Evolutionary conservation across 2,888 invertebrate genomes (phyloP).

Genomic region (Endomychus coccineus): DNA sequence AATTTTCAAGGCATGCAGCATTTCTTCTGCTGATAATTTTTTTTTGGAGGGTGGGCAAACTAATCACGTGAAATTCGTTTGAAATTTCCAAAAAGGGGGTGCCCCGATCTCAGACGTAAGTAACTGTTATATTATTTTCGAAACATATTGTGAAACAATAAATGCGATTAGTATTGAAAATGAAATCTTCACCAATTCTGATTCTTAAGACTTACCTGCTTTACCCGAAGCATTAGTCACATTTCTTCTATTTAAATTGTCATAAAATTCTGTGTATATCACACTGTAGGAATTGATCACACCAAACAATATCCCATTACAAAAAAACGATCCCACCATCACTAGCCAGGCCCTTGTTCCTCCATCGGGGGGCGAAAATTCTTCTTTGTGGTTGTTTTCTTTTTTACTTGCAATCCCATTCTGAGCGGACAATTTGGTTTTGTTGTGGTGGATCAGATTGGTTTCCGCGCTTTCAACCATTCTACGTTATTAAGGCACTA

Average conservation of each 20-base stretch:
- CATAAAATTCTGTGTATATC: conserved; percentile 62
- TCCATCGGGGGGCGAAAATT: conserved; percentile 59
- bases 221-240: conserved; percentile 68
- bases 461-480: conserved; percentile 5
- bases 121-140: too few species aligned
- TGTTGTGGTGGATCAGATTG: conserved; percentile 2
- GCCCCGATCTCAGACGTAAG: too few species aligned
- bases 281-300: conserved; percentile 85
- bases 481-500: conserved; percentile 10
- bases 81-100: too few species aligned
- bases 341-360: conserved; percentile 74
- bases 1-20: too few species aligned
- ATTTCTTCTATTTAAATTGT: conserved; percentile 55
- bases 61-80: too few species aligned
- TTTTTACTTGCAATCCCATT: conserved; percentile 7
- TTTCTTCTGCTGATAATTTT: too few species aligned
- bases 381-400: conserved; percentile 7
- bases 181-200: too few species aligned
- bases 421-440: conserved; percentile 5
- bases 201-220: conserved; percentile 74
- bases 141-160: too few species aligned
- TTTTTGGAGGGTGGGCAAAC: too few species aligned
- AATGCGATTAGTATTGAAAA: too few species aligned
- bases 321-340: conserved; percentile 76
- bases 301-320: conserved; percentile 85